A percentile compares a stretch with the other conserved stretches of the same genome.
phyloP scores from a whole-genome alignment of 2,113 vertebrate species.

The Siphamia tubifer region DNA sequence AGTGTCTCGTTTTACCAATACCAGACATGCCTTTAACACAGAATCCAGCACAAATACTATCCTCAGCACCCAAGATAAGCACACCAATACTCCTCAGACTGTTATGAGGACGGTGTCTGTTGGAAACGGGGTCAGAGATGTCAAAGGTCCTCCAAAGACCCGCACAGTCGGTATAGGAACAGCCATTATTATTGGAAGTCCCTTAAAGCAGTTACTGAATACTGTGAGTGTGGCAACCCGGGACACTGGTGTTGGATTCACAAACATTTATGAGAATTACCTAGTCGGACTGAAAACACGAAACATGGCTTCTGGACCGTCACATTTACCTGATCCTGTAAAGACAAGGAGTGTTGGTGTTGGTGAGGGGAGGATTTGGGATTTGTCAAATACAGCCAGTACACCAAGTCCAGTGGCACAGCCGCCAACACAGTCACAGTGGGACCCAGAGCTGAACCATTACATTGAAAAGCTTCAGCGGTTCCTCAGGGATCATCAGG shows the following conservation, averaged over 20 bases:
- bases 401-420: constrained; percentile 15
- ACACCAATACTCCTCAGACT: constrained; percentile 83
- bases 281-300: constrained; percentile 91
- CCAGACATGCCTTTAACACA: constrained; percentile 54
- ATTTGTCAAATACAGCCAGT: constrained; percentile 37
- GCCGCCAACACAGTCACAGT: constrained; percentile 48
- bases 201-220: constrained; percentile 70
- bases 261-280: constrained; percentile 88
- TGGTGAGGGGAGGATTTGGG: constrained; percentile 81
- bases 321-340: constrained; percentile 71
- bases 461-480: constrained; percentile 90
- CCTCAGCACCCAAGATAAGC: constrained; percentile 83
- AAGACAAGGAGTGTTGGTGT: constrained; percentile 88
- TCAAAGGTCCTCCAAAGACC: constrained; percentile 64
- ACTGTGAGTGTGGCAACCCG: constrained; percentile 78
- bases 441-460: constrained; percentile 85
- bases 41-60: constrained; percentile 85
- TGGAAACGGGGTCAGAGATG: constrained; percentile 83
- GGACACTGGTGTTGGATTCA: constrained; percentile 88
- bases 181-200: constrained; percentile 44
- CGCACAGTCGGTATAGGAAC: constrained; percentile 87
- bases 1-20: constrained; percentile 83
- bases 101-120: constrained; percentile 82
- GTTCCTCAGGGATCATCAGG: constrained; percentile 89
- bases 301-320: constrained; percentile 93